Conservation (phyloP, 1,140 invertebrate genomes). For the Choristoneura fumiferana region DNA sequence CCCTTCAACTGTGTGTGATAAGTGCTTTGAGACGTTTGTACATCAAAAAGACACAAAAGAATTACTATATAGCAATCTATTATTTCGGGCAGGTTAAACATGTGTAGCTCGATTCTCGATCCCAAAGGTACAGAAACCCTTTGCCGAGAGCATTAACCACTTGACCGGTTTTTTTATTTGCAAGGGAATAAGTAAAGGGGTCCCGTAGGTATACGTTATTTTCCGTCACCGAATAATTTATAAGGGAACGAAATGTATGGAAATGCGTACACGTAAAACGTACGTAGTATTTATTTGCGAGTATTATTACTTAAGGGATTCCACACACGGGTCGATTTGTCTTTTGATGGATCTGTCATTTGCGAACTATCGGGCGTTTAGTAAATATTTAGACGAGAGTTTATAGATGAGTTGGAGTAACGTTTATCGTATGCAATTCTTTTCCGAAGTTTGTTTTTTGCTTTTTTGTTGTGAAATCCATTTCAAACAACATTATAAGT, state of each 20-base stretch:
- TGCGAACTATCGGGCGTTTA: neutral
- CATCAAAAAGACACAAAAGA: conserved; percentile 9
- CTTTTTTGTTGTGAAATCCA: neutral
- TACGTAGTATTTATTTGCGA: neutral
- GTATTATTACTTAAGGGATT: neutral
- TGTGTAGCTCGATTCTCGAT: neutral
- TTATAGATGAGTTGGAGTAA: too few relatives aligned
- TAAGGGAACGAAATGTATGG: conserved; percentile 10
- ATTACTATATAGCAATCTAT: conserved; percentile 8
- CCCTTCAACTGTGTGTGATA: too few relatives aligned
- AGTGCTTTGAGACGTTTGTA: too few relatives aligned
- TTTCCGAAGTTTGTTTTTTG: too few relatives aligned
- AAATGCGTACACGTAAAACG: neutral
- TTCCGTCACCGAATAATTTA: conserved; percentile 14
- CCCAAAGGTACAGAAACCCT: neutral
- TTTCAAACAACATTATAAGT: too few relatives aligned
- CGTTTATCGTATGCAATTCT: too few relatives aligned
- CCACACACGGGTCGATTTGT: neutral
- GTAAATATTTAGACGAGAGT: neutral
- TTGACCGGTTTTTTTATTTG: conserved; percentile 13
- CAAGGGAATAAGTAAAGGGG: conserved; percentile 2
- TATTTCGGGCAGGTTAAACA: neutral
- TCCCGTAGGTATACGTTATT: conserved; percentile 9
- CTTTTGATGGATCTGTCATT: neutral
- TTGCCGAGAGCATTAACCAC: conserved; percentile 6